These are phyloP conservation scores for Phyllostomus hastatus DNA, from an alignment of 2,113 vertebrate species.

Conservation along the genomic window DNA sequence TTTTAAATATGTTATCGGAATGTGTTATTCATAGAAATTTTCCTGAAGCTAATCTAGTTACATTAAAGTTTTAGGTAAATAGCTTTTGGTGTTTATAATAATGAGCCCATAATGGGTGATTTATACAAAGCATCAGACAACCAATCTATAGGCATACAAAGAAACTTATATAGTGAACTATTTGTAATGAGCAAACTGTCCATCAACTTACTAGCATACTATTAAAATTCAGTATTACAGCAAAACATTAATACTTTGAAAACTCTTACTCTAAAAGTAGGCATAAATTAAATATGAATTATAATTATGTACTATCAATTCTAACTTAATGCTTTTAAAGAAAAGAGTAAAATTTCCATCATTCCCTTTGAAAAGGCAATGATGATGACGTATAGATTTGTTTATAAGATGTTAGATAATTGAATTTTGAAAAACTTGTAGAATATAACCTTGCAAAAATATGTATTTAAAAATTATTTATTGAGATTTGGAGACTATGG, in stretches of 20 bases:
- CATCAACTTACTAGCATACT: not conserved
- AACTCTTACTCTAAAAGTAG: slow-evolving; percentile 62
- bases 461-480: not conserved
- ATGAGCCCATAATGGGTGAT: not conserved
- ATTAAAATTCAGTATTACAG: slow-evolving; percentile 46
- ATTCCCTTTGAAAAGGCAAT: slow-evolving; percentile 41
- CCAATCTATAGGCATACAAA: slow-evolving; percentile 33
- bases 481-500: not conserved
- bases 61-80: not conserved
- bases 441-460: not conserved
- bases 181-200: slow-evolving; percentile 53
- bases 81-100: not conserved
- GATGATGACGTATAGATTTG: not conserved
- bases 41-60: not conserved
- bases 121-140: not conserved
- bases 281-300: slow-evolving; percentile 66
- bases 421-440: slow-evolving; percentile 58
- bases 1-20: not conserved
- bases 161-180: slow-evolving; percentile 43
- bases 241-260: slow-evolving; percentile 52
- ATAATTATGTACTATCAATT: slow-evolving; percentile 72
- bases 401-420: not conserved
- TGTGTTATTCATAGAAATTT: not conserved
- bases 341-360: slow-evolving; percentile 51
- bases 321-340: slow-evolving; percentile 63